A percentile compares a stretch with the other conserved stretches of the same genome.
Evolutionary conservation across 2,113 vertebrate species (phyloP).

Genomic region (Orientallactaga bullata): DNA sequence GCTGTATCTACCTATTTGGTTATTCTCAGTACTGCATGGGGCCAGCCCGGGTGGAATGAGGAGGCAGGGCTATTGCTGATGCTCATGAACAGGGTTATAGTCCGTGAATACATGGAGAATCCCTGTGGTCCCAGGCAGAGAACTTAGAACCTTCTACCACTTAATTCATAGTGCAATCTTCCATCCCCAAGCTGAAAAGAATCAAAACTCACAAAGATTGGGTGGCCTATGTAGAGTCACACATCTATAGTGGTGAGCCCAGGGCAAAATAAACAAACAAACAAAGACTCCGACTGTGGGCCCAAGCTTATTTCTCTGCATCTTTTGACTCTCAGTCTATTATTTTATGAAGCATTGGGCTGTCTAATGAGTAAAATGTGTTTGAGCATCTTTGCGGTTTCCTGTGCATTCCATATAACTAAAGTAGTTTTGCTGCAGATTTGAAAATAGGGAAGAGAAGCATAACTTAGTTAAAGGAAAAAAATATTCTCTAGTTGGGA

Average conservation of each 20-base stretch:
- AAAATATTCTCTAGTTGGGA: not conserved
- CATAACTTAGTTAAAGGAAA: not conserved
- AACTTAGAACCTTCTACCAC: not conserved
- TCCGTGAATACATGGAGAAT: not conserved
- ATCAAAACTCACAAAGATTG: not conserved
- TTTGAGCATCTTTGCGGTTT: not conserved
- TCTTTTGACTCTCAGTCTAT: not conserved
- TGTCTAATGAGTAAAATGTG: not conserved
- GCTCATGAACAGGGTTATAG: not conserved
- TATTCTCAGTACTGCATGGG: not conserved
- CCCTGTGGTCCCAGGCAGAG: not conserved
- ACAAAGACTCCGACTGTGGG: too few species aligned
- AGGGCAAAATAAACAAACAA: not conserved
- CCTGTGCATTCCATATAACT: fast-evolving
- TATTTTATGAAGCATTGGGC: not conserved
- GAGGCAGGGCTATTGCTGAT: not conserved
- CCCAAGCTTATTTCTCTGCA: not conserved
- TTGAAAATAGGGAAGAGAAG: not conserved
- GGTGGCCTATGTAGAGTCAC: not conserved
- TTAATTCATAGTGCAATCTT: not conserved
- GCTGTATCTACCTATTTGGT: not conserved
- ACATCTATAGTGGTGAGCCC: not conserved
- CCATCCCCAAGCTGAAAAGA: not conserved
- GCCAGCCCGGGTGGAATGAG: not conserved
- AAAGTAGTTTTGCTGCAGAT: not conserved